A percentile compares a stretch with the other conserved stretches of the same genome.
phyloP scores from a whole-genome alignment of 2,888 invertebrate genomes.

The Napeogenes sylphis region DNA sequence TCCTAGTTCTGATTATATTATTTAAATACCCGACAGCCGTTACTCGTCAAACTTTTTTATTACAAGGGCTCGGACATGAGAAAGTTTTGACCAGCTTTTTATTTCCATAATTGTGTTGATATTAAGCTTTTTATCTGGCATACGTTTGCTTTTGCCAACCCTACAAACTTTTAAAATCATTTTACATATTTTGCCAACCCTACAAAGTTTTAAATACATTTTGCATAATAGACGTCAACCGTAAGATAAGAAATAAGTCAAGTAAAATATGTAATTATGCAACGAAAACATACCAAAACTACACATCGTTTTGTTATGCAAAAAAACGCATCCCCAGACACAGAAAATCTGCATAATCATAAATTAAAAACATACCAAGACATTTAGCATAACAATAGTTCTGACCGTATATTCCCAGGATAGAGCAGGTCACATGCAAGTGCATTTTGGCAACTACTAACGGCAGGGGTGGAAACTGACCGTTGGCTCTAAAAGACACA shows the following conservation, averaged over 20 bases:
- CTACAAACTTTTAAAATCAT: background rate
- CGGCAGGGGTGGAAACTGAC: slow-evolving; percentile 46
- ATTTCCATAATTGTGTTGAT: slow-evolving; percentile 27
- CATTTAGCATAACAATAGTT: slow-evolving; percentile 56
- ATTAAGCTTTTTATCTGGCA: background rate
- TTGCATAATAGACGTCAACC: background rate
- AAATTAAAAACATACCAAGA: slow-evolving; percentile 52
- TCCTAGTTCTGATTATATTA: slow-evolving; percentile 67
- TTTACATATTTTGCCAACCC: background rate
- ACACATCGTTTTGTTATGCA: slow-evolving; percentile 36
- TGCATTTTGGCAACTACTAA: slow-evolving; percentile 56
- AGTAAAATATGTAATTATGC: slow-evolving; percentile 18
- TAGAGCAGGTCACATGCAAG: slow-evolving; percentile 57
- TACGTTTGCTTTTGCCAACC: background rate
- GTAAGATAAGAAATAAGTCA: slow-evolving; percentile 6
- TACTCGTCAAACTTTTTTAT: slow-evolving; percentile 67
- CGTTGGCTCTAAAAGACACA: slow-evolving; percentile 44
- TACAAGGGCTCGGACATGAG: slow-evolving; percentile 61
- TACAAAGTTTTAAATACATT: background rate
- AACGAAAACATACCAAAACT: slow-evolving; percentile 28
- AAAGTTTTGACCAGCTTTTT: slow-evolving; percentile 43
- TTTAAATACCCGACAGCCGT: slow-evolving; percentile 70
- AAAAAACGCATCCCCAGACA: slow-evolving; percentile 45
- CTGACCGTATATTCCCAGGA: slow-evolving; percentile 52
- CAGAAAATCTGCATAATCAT: slow-evolving; percentile 60